A percentile compares a stretch with the other conserved stretches of the same genome.
Conservation (phyloP, 2,113 vertebrate genomes). For the Meriones unguiculatus region DNA sequence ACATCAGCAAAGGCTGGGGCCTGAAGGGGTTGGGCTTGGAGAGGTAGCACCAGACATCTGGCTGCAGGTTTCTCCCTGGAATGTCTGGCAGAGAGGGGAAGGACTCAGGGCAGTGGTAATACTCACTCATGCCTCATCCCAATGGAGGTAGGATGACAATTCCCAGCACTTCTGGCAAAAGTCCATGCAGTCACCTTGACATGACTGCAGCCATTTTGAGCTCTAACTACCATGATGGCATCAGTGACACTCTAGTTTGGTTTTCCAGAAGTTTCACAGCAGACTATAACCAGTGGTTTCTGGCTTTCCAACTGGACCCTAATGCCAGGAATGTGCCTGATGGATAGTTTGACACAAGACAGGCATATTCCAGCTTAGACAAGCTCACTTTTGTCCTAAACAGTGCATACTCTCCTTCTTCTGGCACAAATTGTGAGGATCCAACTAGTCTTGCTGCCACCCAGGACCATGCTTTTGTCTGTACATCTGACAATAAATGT, state of each 20-base stretch:
- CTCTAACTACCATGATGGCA: neutral
- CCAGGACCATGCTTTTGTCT: neutral
- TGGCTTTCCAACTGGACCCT: neutral
- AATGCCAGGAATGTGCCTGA: neutral
- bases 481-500: neutral
- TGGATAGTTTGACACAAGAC: neutral
- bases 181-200: neutral
- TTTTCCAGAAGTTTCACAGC: neutral
- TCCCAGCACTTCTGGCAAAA: neutral
- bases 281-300: neutral
- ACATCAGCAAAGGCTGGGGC: neutral
- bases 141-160: neutral
- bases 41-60: neutral
- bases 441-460: neutral
- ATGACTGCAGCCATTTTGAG: neutral
- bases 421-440: neutral
- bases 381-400: neutral
- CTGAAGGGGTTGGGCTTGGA: neutral
- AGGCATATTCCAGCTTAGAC: neutral
- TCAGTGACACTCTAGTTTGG: neutral
- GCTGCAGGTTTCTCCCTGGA: neutral
- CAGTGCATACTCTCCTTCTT: neutral
- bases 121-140: neutral
- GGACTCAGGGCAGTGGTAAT: neutral
- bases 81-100: neutral